Conservation (phyloP, 2,888 invertebrate species). For the Pardosa pseudoannulata region DNA sequence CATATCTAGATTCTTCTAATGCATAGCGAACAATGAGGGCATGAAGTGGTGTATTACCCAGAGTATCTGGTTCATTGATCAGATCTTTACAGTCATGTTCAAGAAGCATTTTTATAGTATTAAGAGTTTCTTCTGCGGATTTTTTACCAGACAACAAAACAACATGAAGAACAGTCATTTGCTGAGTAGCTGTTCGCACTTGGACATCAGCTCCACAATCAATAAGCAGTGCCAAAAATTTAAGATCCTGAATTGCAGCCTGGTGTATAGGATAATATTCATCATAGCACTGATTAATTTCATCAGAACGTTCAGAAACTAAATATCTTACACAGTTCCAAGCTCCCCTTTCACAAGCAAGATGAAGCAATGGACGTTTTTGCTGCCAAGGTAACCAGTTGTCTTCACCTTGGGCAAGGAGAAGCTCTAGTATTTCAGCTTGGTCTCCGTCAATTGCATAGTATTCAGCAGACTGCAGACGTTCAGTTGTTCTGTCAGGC, state of each 20-base stretch:
- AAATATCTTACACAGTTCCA: conserved; percentile 85
- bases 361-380: conserved; percentile 82
- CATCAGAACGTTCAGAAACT: conserved; percentile 81
- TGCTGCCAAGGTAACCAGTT: conserved; percentile 82
- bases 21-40: conserved; percentile 82
- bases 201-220: conserved; percentile 84
- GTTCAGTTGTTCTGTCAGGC: conserved; percentile 78
- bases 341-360: conserved; percentile 85
- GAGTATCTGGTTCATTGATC: conserved; percentile 84
- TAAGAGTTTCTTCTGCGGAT: conserved; percentile 84
- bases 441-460: conserved; percentile 86
- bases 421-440: conserved; percentile 82
- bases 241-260: conserved; percentile 84
- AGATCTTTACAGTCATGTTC: conserved; percentile 85
- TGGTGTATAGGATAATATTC: conserved; percentile 88
- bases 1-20: conserved; percentile 83
- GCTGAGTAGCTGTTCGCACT: conserved; percentile 84
- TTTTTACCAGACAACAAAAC: conserved; percentile 84
- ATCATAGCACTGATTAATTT: conserved; percentile 85
- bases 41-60: conserved; percentile 86
- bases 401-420: conserved; percentile 84
- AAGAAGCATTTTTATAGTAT: conserved; percentile 83
- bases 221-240: conserved; percentile 81
- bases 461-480: conserved; percentile 84
- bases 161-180: conserved; percentile 81